Evolutionary conservation across 2,797 vertebrate genomes (phyloP).

Genomic region (Gymnodraco acuticeps): DNA sequence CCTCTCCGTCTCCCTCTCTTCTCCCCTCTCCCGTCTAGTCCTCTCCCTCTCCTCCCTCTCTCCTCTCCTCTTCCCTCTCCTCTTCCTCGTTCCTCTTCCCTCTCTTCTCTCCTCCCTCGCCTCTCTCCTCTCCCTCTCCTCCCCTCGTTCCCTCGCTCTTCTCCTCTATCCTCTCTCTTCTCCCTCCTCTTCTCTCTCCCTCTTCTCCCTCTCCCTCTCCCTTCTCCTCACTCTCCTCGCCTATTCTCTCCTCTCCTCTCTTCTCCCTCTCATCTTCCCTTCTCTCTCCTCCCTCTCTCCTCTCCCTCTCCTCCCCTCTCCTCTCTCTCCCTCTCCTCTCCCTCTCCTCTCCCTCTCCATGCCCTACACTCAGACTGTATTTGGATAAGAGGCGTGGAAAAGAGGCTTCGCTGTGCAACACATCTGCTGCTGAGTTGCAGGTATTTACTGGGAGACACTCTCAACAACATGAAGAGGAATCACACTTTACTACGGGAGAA

Average conservation of each 20-base stretch:
- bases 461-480: conserved; percentile 75
- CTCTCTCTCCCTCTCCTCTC: no score
- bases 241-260: no score
- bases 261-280: conserved; percentile 11
- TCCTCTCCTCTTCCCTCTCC: no score
- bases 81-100: conserved; percentile 20
- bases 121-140: conserved; percentile 21
- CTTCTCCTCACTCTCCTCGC: no score
- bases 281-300: rapidly evolving
- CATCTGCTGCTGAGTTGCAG: conserved; percentile 77
- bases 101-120: no score
- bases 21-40: no score
- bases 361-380: conserved; percentile 62
- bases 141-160: no score
- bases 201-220: background rate
- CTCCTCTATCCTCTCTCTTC: no score
- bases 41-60: conserved; percentile 36
- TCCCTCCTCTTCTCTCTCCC: conserved; percentile 23
- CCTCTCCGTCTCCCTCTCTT: no score
- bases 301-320: no score
- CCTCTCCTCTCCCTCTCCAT: no score
- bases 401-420: conserved; percentile 54
- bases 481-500: conserved; percentile 68
- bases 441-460: conserved; percentile 81
- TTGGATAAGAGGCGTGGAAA: conserved; percentile 75